phyloP scores from a whole-genome alignment of 2,113 vertebrate genomes.

The Protobothrops mucrosquamatus region DNA sequence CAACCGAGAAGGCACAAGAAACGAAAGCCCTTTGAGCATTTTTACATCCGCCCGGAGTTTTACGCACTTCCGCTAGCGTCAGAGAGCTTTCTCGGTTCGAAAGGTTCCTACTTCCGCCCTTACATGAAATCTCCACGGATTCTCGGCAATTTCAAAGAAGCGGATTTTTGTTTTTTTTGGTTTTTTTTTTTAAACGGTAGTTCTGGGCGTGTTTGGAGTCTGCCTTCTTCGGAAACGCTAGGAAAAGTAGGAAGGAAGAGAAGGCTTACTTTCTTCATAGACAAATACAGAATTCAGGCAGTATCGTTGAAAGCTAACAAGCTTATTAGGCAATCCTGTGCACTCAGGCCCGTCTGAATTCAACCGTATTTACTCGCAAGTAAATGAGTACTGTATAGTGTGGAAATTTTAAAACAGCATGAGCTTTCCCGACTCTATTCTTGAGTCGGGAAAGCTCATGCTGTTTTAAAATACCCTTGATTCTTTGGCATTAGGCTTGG shows the following conservation, averaged over 20 bases:
- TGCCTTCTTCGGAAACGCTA: background rate
- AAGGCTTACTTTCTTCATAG: background rate
- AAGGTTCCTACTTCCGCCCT: background rate
- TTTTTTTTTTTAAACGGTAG: background rate
- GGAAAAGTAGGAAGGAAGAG: background rate
- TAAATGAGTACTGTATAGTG: background rate
- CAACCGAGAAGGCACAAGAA: background rate
- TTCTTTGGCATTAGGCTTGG: too few species aligned
- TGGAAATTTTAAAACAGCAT: background rate
- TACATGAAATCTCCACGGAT: background rate
- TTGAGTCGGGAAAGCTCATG: too few species aligned
- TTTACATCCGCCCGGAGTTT: constrained; percentile 4
- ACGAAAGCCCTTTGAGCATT: fast-evolving
- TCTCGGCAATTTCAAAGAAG: background rate
- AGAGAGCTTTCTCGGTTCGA: fast-evolving
- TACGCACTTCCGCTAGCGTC: background rate
- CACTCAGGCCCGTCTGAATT: background rate
- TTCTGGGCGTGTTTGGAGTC: background rate
- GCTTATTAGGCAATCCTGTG: background rate
- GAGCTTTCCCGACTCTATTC: background rate
- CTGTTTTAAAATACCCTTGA: too few species aligned
- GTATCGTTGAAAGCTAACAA: background rate
- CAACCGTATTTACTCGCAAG: background rate
- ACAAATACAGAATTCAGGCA: background rate
- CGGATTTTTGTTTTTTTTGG: too few species aligned